Conservation (phyloP, 2,888 invertebrate genomes). For the Mantis religiosa region DNA sequence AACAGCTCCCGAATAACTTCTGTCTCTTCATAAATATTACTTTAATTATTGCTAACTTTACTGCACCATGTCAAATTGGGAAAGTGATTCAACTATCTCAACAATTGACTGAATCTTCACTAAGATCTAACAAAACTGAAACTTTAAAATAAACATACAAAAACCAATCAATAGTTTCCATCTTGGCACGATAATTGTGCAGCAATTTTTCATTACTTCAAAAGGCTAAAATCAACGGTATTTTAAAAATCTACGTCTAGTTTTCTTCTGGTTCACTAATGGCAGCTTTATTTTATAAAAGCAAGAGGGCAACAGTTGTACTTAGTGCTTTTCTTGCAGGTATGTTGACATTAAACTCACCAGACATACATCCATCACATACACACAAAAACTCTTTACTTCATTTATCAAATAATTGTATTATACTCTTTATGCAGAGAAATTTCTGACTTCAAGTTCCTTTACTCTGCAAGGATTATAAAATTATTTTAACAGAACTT, state of each 20-base stretch:
- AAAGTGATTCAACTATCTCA: background rate
- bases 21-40: background rate
- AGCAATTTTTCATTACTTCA: background rate
- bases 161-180: background rate
- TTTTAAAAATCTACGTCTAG: background rate
- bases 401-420: background rate
- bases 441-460: background rate
- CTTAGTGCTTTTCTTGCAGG: background rate
- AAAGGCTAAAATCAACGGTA: background rate
- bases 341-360: background rate
- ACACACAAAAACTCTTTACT: background rate
- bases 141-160: background rate
- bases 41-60: constrained; percentile 7
- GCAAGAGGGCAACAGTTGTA: background rate
- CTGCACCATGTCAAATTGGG: background rate
- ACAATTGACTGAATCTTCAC: background rate
- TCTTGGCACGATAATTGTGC: background rate
- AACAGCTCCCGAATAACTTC: background rate
- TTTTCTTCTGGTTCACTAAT: background rate
- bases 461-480: constrained; percentile 4
- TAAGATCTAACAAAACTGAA: background rate
- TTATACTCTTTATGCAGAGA: background rate
- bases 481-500: background rate
- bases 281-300: background rate
- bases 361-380: background rate